Percentiles rank a stretch among this genome's conserved stretches.
Evolutionary conservation across 2,888 invertebrate genomes (phyloP).

Genomic region (Xylocampa areola): DNA sequence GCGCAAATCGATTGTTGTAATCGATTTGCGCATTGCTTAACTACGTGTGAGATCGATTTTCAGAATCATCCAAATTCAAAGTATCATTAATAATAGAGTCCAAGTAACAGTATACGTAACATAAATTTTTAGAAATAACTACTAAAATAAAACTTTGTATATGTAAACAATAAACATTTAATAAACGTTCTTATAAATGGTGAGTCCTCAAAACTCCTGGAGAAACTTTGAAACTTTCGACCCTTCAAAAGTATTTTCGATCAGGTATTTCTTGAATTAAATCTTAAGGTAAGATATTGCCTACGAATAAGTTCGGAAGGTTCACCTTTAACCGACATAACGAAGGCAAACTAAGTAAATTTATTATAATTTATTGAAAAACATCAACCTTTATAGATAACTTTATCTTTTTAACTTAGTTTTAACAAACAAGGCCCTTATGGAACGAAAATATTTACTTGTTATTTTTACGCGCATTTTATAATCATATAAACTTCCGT

Average conservation of each 20-base stretch:
- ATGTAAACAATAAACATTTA: conserved; percentile 48
- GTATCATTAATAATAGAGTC: no score
- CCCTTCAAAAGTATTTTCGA: conserved; percentile 51
- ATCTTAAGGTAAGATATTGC: conserved; percentile 53
- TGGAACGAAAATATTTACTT: conserved; percentile 47
- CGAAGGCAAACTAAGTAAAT: conserved; percentile 56
- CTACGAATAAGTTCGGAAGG: conserved; percentile 43
- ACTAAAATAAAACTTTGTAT: conserved; percentile 19
- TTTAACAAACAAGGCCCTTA: conserved; percentile 47
- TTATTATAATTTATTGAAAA: conserved; percentile 61
- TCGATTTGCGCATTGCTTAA: no score
- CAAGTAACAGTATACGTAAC: no score
- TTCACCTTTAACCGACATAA: conserved; percentile 43
- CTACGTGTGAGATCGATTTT: no score
- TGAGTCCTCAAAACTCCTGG: conserved; percentile 37
- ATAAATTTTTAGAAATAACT: conserved; percentile 9
- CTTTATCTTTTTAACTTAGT: conserved; percentile 48
- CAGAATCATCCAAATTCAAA: no score
- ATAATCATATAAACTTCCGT: no score
- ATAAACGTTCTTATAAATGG: conserved; percentile 42
- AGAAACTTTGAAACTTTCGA: conserved; percentile 50
- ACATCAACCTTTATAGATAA: conserved; percentile 52
- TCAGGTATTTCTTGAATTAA: conserved; percentile 60
- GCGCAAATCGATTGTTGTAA: no score
- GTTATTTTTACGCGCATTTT: conserved; percentile 22